Percentiles rank a stretch among this genome's conserved stretches.
phyloP scores from a whole-genome alignment of 2,113 vertebrate species.

The Coptodon bakossiorum region DNA sequence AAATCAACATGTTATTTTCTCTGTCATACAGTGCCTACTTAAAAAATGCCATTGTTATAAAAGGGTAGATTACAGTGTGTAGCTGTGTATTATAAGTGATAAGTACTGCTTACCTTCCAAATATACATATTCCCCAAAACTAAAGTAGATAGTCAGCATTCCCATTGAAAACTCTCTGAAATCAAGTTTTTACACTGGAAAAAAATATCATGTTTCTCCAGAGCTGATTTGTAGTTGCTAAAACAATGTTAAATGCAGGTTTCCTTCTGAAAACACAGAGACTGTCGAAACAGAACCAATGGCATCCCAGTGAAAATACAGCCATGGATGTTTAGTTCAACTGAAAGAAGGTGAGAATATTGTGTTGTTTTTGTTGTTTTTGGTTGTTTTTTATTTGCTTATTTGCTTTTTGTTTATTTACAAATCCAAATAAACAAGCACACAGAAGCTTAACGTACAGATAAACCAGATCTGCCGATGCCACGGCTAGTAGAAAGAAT shows the following conservation, averaged over 20 bases:
- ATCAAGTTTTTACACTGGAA: background rate
- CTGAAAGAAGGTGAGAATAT: background rate
- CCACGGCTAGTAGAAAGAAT: rapidly evolving
- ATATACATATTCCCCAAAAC: background rate
- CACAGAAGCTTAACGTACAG: background rate
- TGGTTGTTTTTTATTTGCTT: background rate
- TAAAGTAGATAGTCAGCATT: background rate
- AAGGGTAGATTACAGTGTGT: background rate
- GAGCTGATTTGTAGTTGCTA: background rate
- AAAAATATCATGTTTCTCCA: background rate
- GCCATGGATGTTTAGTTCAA: background rate
- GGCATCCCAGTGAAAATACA: background rate
- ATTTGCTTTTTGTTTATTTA: background rate
- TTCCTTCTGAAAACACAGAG: background rate
- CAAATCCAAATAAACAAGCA: background rate
- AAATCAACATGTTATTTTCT: background rate
- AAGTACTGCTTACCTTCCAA: background rate
- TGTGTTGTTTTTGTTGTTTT: background rate
- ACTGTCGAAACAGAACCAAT: rapidly evolving
- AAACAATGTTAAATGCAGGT: background rate
- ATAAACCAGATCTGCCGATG: rapidly evolving
- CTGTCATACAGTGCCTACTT: background rate
- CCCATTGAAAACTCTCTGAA: background rate
- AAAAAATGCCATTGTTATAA: background rate
- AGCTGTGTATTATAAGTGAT: background rate